phyloP scores from a whole-genome alignment of 2,797 vertebrate genomes.

The Phaenicophaeus curvirostris region DNA sequence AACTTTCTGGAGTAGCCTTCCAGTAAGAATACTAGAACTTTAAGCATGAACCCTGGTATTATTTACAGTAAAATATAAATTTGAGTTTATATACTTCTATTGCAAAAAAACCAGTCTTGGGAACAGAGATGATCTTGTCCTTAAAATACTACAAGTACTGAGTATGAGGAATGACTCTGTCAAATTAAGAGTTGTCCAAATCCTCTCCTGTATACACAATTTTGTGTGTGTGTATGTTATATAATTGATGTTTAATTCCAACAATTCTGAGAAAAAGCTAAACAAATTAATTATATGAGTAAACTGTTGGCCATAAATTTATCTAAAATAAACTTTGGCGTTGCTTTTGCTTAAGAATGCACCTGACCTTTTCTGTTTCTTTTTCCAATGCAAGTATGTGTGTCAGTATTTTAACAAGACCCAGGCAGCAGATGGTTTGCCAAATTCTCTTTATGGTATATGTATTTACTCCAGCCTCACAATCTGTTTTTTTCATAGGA shows the following conservation, averaged over 20 bases:
- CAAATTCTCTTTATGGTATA: background rate
- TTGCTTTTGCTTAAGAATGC: slow-evolving; percentile 30
- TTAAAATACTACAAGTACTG: background rate
- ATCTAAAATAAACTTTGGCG: slow-evolving; percentile 28
- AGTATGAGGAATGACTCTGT: background rate
- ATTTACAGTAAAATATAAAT: background rate
- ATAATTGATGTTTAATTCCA: slow-evolving; percentile 19
- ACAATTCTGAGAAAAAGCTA: slow-evolving; percentile 18
- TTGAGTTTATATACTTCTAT: background rate
- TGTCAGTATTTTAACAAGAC: slow-evolving; percentile 46
- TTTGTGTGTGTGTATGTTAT: background rate
- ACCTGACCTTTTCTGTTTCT: slow-evolving; percentile 57
- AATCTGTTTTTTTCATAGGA: background rate
- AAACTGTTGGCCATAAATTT: background rate
- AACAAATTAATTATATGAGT: background rate
- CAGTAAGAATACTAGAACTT: background rate
- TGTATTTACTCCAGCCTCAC: background rate
- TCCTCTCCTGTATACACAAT: background rate
- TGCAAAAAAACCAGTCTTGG: background rate
- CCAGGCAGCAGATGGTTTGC: slow-evolving; percentile 12
- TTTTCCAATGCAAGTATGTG: background rate
- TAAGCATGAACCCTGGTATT: background rate
- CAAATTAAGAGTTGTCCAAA: background rate
- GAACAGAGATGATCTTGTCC: background rate
- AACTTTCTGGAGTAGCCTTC: background rate